phyloP scores from a whole-genome alignment of 2,888 invertebrate species.

The Azorinus chamasolen region DNA sequence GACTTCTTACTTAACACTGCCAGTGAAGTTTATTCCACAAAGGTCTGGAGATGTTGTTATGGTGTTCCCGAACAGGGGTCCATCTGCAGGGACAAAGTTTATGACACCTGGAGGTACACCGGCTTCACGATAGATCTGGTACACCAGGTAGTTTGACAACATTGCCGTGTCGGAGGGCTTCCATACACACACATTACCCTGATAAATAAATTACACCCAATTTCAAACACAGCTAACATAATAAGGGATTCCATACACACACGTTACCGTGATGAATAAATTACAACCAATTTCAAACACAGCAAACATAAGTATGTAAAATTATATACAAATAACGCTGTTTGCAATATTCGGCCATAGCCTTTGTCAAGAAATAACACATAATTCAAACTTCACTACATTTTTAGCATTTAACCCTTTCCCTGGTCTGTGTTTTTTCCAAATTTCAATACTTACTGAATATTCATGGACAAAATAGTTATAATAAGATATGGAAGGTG shows the following conservation, averaged over 20 bases:
- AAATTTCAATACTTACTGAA: no score
- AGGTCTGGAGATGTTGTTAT: constrained; percentile 94
- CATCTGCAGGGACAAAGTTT: constrained; percentile 98
- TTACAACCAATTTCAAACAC: not conserved
- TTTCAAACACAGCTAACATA: no score
- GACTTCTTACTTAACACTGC: constrained; percentile 93
- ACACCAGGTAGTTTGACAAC: constrained; percentile 96
- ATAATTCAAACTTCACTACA: no score
- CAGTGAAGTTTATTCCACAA: constrained; percentile 99
- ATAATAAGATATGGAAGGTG: no score
- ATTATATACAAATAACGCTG: no score
- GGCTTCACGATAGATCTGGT: constrained; percentile 94
- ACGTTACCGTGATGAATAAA: not conserved
- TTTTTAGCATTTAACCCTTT: no score
- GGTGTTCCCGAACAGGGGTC: constrained; percentile 97
- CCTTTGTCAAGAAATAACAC: no score
- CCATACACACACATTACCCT: constrained; percentile 99
- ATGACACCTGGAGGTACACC: constrained; percentile 98
- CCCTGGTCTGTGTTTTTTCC: no score
- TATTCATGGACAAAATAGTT: no score
- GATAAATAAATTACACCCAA: constrained; percentile 37
- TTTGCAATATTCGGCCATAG: no score
- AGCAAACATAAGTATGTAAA: no score
- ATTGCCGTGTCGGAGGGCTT: constrained; percentile 99
- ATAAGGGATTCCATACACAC: not conserved